These are phyloP conservation scores for Chaetophractus vellerosus DNA, from an alignment of 2,797 vertebrate genomes.

Conservation along the genomic window DNA sequence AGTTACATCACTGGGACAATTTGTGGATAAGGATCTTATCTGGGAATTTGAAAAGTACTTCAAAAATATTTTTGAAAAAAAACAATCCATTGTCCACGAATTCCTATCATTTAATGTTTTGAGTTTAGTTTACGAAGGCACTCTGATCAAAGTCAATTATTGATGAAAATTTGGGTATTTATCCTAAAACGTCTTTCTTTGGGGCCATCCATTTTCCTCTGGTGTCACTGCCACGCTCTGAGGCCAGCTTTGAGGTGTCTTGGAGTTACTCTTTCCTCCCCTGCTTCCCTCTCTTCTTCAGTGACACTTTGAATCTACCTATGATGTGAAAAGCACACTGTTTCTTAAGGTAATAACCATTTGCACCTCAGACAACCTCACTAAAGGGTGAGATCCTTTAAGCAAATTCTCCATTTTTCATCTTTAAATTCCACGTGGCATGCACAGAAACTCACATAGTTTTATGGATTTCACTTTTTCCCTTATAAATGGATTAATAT, in stretches of 20 bases:
- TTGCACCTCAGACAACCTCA: too few relatives aligned
- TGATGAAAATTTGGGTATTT: neutral
- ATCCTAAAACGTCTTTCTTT: neutral
- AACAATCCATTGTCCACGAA: neutral
- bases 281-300: neutral
- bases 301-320: neutral
- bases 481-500: conserved; percentile 70
- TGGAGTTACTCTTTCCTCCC: neutral
- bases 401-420: neutral
- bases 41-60: neutral
- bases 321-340: neutral
- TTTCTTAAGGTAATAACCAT: neutral
- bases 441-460: neutral
- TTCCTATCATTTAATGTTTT: neutral
- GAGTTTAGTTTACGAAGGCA: neutral
- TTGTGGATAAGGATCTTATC: neutral
- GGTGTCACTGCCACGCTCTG: too few relatives aligned
- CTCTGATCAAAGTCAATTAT: neutral
- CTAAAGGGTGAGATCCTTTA: neutral
- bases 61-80: neutral
- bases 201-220: accelerated
- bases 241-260: neutral
- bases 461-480: conserved; percentile 76
- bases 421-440: neutral
- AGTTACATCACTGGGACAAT: neutral